These are phyloP conservation scores for Ernsta delagoae DNA, from an alignment of 2,888 invertebrate genomes.

Conservation along the genomic window DNA sequence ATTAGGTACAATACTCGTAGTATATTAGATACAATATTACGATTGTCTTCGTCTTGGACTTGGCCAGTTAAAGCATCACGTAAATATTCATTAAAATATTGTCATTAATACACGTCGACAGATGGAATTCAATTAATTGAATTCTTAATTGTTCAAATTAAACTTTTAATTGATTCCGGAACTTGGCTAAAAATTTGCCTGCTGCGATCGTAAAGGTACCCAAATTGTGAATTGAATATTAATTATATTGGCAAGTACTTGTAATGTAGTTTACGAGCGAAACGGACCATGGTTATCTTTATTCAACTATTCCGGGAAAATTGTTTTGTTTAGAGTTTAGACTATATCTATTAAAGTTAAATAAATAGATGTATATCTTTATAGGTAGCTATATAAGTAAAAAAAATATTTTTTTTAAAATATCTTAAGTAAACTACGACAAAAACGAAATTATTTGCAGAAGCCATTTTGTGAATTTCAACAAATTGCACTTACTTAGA, in stretches of 20 bases:
- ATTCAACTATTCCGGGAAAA: background rate
- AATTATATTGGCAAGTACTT: constrained; percentile 46
- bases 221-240: constrained; percentile 44
- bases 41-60: background rate
- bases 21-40: no score
- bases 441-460: no score
- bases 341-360: no score
- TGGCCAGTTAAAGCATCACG: constrained; percentile 18
- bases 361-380: no score
- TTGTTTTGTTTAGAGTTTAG: no score
- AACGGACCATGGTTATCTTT: constrained; percentile 1
- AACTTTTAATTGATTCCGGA: constrained; percentile 51
- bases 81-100: constrained; percentile 21
- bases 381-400: no score
- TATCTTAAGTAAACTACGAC: no score
- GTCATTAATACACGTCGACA: constrained; percentile 35
- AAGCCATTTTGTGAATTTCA: no score
- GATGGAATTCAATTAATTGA: constrained; percentile 37
- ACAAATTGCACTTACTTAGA: no score
- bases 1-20: no score
- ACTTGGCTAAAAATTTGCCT: constrained; percentile 41
- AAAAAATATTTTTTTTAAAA: no score
- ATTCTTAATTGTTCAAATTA: constrained; percentile 44
- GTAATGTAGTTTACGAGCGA: constrained; percentile 38
- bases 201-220: constrained; percentile 29